Conservation (phyloP, 1,140 invertebrate genomes). For the Cotesia typhae region DNA sequence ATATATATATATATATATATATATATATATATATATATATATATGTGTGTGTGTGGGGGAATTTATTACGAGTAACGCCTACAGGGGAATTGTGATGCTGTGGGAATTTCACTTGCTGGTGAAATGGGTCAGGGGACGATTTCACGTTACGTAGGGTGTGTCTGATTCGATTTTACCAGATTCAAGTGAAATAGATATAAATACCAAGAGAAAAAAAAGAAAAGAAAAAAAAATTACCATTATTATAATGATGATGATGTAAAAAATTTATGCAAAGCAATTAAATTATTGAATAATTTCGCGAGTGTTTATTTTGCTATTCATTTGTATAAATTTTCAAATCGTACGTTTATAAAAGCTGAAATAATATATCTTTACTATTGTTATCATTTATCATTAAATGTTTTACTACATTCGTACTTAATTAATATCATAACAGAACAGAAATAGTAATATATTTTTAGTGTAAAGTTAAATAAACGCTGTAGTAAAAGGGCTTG, state of each 20-base stretch:
- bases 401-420: no score
- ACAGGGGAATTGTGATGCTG: conserved; percentile 27
- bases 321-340: not conserved
- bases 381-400: not conserved
- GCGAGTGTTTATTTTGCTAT: conserved; percentile 11
- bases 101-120: conserved; percentile 31
- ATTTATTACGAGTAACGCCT: conserved; percentile 39
- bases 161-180: conserved; percentile 26
- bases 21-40: no score
- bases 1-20: no score
- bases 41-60: conserved; percentile 12
- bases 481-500: conserved; percentile 44
- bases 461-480: not conserved
- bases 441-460: not conserved
- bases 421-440: not conserved
- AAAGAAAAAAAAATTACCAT: no score
- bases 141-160: not conserved
- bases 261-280: not conserved
- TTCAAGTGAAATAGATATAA: not conserved
- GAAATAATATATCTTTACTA: not conserved
- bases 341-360: not conserved
- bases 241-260: no score
- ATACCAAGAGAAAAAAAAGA: no score
- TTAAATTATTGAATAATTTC: conserved; percentile 2
- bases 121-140: conserved; percentile 51